Percentiles rank a stretch among this genome's conserved stretches.
Conservation (phyloP, 2,113 vertebrate species). For the Poicephalus meyeri region DNA sequence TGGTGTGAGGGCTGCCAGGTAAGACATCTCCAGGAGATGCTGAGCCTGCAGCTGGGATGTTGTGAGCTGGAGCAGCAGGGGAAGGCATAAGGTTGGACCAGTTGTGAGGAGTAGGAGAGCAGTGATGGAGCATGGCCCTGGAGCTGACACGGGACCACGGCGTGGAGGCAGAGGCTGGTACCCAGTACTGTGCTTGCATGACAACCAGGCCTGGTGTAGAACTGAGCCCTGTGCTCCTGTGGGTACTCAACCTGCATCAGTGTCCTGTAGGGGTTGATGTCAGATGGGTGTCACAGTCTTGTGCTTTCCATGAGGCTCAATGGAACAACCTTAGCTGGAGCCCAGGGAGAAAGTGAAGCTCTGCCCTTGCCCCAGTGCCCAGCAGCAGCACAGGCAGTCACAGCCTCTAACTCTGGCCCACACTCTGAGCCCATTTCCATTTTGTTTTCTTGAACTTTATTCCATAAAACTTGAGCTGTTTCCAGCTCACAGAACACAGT, state of each 20-base stretch:
- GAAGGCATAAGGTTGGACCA: neutral
- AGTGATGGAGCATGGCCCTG: neutral
- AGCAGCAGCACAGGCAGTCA: neutral
- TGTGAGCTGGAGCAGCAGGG: neutral
- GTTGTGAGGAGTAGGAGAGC: neutral
- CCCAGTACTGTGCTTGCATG: accelerated
- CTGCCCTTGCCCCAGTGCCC: neutral
- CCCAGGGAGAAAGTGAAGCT: neutral
- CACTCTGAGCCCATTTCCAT: accelerated
- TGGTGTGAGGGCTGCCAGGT: neutral
- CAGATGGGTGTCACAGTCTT: neutral
- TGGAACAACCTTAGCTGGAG: neutral
- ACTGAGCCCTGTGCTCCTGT: accelerated
- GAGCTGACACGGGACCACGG: neutral
- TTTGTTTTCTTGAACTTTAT: slow-evolving; percentile 46
- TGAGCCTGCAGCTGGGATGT: neutral
- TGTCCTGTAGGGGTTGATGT: accelerated
- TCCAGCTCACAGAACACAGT: neutral
- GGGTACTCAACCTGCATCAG: neutral
- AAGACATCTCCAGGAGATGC: neutral
- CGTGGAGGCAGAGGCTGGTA: neutral
- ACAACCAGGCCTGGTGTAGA: neutral
- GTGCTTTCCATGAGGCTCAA: neutral
- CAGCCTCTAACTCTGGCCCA: neutral
- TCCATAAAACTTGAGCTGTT: slow-evolving; percentile 7